These are phyloP conservation scores for Archilochus colubris DNA, from an alignment of 2,113 vertebrate genomes.

Conservation along the genomic window DNA sequence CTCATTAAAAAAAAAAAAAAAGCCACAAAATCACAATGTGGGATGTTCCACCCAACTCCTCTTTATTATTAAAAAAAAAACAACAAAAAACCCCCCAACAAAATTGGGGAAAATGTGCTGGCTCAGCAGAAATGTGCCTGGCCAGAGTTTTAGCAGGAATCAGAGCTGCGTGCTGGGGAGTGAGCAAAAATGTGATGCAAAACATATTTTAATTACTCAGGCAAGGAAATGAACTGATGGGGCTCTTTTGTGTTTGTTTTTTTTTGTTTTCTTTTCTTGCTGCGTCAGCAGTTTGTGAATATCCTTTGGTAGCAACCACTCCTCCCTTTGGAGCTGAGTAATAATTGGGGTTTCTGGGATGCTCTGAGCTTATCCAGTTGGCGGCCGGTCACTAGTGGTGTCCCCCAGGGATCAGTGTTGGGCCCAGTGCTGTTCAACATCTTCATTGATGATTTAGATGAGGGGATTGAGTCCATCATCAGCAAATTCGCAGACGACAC, in stretches of 20 bases:
- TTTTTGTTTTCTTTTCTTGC: neutral
- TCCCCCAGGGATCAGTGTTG: too few species aligned
- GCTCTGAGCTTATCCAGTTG: neutral
- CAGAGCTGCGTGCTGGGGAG: neutral
- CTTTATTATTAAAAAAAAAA: neutral
- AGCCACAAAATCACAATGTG: neutral
- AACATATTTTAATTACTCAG: slow-evolving; percentile 7
- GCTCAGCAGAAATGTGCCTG: neutral
- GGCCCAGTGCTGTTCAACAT: too few species aligned
- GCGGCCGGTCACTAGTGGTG: too few species aligned
- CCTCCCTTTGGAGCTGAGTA: neutral
- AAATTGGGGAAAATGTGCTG: neutral
- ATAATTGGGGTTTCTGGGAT: neutral
- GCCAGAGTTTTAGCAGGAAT: rapidly evolving
- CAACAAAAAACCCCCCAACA: too few species aligned
- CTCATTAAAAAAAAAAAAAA: neutral
- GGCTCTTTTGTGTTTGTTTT: rapidly evolving
- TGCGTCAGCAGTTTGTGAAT: neutral
- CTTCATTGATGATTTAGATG: too few species aligned
- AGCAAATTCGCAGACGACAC: too few species aligned
- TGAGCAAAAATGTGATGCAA: neutral
- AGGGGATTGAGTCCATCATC: too few species aligned
- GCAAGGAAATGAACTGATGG: neutral
- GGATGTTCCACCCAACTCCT: neutral
- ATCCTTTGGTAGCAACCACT: neutral